Percentiles rank a stretch among this genome's conserved stretches.
phyloP scores from a whole-genome alignment of 2,797 vertebrate species.

The Malurus splendens region DNA sequence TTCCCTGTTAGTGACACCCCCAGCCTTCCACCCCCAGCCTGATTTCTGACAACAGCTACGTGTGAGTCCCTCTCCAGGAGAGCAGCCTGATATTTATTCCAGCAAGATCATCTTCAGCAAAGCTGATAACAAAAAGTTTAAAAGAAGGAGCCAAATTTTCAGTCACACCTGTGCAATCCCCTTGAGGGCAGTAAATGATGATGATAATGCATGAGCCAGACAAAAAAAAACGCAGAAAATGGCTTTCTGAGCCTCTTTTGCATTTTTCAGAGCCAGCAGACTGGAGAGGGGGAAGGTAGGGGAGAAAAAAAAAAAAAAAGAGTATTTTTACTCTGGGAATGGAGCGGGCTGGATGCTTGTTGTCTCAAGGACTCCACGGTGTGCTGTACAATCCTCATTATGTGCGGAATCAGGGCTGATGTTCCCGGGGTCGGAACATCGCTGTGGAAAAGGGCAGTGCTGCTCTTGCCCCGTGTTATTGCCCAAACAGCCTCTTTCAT shows the following conservation, averaged over 20 bases:
- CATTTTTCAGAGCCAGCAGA: slow-evolving; percentile 47
- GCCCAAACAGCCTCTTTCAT: neutral
- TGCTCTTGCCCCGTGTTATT: neutral
- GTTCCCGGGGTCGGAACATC: fast-evolving
- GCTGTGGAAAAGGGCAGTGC: neutral
- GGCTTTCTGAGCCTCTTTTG: slow-evolving; percentile 36
- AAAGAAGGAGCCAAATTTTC: slow-evolving; percentile 52
- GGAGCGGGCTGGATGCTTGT: neutral
- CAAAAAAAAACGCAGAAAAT: slow-evolving; percentile 22
- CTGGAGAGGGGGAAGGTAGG: neutral
- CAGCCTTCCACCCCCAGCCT: slow-evolving; percentile 11
- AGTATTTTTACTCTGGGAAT: neutral
- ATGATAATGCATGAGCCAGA: slow-evolving; percentile 43
- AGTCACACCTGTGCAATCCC: slow-evolving; percentile 53
- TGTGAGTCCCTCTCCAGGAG: neutral
- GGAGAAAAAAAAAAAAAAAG: neutral
- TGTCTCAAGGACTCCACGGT: neutral
- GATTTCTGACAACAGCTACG: neutral
- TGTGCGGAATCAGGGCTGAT: neutral
- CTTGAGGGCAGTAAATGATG: slow-evolving; percentile 56
- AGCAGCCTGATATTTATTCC: slow-evolving; percentile 29
- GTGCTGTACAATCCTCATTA: neutral
- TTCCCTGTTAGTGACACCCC: slow-evolving; percentile 22
- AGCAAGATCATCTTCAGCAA: slow-evolving; percentile 15
- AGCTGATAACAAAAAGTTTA: slow-evolving; percentile 51